Evolutionary conservation across 2,113 vertebrate species (phyloP), one percentile per base, ranked within the genome.

Genomic region (Hydrolagus affinis): DNA sequence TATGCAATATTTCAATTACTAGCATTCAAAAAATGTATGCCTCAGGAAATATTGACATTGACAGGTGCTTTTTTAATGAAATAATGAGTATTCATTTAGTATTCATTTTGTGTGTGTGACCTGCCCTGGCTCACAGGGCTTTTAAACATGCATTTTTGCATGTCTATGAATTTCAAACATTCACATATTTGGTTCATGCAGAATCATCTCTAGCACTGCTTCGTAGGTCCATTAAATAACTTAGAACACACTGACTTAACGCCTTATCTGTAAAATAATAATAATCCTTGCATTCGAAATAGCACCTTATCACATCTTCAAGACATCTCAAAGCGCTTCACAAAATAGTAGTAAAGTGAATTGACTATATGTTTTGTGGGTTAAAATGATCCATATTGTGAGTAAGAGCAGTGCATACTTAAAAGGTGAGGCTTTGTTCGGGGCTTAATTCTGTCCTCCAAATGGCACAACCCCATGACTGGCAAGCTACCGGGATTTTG

Each of bases 31-130:
- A 32, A 44, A 30, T 56, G 7, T 74, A 11, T 44, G 10, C 30
- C 8, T 2, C 15, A 74, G 77, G 60, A 80, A 80, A 66, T 80
- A 80, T 80, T 80, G 1, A 0, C 4, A 25, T 28, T 64, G 15
- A 9, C 21, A 59, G 23, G 30, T 28, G 28, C 17, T 17, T 66
- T 28, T 30, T 44, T 6, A 44, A 64, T 64, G 25, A 9, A 23
- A 80, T 60, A 64, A 62, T 80, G 77, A 28, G 4, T 78, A 78
- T 78, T 78, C n/a, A n/a, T 78, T 78, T 30, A 25, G 64, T 28
- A 80, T 80, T 80, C 23, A 64, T 10, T 64, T 30, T 8, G 60
- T 78, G 28, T 74, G 14, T 25, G 17, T 78, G 76, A 62, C 11
- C 57, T 78, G 76, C 15, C 11, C 57, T 78, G 28, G 23, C 64